phyloP scores from a whole-genome alignment of 1,140 invertebrate species.

The Pogonomyrmex californicus region DNA sequence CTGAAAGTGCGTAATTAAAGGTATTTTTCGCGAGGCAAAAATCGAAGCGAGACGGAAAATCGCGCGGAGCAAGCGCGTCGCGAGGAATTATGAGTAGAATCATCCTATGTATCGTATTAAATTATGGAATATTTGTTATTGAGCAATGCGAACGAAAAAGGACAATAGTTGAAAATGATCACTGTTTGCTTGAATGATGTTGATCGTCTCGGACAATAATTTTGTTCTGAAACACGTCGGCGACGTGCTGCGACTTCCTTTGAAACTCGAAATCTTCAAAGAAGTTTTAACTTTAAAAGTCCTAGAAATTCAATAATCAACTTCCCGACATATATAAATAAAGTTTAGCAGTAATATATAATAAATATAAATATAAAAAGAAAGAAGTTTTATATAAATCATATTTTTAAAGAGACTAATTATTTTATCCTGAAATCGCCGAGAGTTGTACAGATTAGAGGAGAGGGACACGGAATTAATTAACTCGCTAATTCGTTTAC shows the following conservation, averaged over 20 bases:
- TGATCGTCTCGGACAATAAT: slow-evolving; percentile 47
- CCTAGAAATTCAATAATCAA: slow-evolving; percentile 41
- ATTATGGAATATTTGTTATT: slow-evolving; percentile 46
- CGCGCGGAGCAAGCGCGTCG: slow-evolving; percentile 2
- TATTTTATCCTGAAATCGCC: slow-evolving; percentile 29
- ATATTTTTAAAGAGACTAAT: slow-evolving; percentile 50
- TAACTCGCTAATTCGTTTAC: slow-evolving; percentile 48
- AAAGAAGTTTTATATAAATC: slow-evolving; percentile 40
- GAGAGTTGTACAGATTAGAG: slow-evolving; percentile 44
- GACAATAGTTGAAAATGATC: slow-evolving; percentile 5
- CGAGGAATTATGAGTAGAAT: slow-evolving; percentile 29
- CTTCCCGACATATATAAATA: slow-evolving; percentile 7
- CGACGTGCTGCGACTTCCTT: slow-evolving; percentile 34
- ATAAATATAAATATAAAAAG: slow-evolving; percentile 43
- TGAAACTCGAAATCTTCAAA: neutral
- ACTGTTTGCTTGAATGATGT: slow-evolving; percentile 29
- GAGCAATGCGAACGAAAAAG: slow-evolving; percentile 50
- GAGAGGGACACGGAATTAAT: slow-evolving; percentile 1
- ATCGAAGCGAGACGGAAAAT: neutral
- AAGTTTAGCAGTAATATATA: slow-evolving; percentile 37
- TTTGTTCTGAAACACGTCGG: slow-evolving; percentile 13
- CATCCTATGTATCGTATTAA: slow-evolving; percentile 14
- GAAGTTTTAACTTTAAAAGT: neutral
- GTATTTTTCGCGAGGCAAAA: slow-evolving; percentile 6
- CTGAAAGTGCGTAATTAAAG: neutral